These are phyloP conservation scores for Diarsia rubi DNA, from an alignment of 2,888 invertebrate species.

Conservation along the genomic window DNA sequence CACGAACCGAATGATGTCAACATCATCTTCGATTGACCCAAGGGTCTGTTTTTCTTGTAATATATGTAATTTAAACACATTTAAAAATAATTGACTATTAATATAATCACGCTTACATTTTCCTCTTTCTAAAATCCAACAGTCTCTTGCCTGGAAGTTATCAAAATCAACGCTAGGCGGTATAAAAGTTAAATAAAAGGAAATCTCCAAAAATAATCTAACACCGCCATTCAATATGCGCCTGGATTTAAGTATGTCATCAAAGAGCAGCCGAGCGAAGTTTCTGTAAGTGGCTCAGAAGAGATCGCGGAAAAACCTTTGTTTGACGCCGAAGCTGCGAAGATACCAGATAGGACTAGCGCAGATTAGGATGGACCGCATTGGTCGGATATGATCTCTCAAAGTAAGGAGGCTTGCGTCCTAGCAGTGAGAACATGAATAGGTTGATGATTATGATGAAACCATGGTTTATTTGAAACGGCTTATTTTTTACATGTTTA, in stretches of 20 bases:
- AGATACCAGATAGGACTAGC: conserved; percentile 1
- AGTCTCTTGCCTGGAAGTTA: neutral
- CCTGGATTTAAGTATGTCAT: conserved; percentile 53
- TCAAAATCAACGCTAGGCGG: conserved; percentile 17
- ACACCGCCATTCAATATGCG: conserved; percentile 39
- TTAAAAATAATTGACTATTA: neutral
- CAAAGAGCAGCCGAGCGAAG: conserved; percentile 43
- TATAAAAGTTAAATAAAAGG: conserved; percentile 26
- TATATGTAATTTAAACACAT: neutral
- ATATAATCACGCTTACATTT: neutral
- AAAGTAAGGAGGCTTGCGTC: no score
- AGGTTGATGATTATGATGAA: no score
- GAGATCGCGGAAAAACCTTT: conserved; percentile 24
- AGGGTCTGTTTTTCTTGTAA: neutral
- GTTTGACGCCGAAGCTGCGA: conserved; percentile 1
- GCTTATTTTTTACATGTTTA: neutral
- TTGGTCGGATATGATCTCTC: no score
- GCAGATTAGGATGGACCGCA: neutral
- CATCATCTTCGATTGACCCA: neutral
- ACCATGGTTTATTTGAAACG: neutral
- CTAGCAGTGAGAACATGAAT: no score
- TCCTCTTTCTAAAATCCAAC: neutral
- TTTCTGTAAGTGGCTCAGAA: conserved; percentile 24
- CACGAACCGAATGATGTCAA: neutral
- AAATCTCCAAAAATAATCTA: conserved; percentile 36